Evolutionary conservation across 2,797 vertebrate genomes (phyloP), one percentile per base, ranked within the genome.

Genomic region (Arremon aurantiirostris): DNA sequence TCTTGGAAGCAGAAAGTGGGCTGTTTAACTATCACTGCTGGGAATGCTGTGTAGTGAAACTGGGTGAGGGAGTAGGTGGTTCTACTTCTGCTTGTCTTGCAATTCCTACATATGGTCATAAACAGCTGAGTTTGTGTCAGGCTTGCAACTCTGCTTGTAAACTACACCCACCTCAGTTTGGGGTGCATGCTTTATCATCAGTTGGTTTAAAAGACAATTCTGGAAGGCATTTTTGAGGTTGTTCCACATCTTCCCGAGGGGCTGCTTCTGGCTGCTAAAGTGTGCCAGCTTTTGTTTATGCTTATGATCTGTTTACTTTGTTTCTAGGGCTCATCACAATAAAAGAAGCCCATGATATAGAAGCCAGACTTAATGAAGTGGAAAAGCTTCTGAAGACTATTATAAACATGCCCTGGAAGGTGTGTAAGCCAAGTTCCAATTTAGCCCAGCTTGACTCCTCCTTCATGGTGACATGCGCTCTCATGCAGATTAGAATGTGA

Each of bases 401-500:
- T 61, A 99, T 99, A 96, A 98, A 98, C 97, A 99, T 99, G 99
- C 99, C 99, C 1, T 99, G 98, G 96, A 99, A 99, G 98, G 99
- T 99, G 52, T 86, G 98, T 86, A 34, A 82, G 71, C 44, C 55
- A 70, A 85, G 59, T 69, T 85, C 55, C 52, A 59, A 8, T 59
- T 60, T 68, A 79, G 69, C 61, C 57, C 78, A 64, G 69, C 30
- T 53, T 78, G 76, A 39, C 35, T 89, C 55, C 66, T 86, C 47
- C 53, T 73, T 63, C 32, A 9, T 68, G 63, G 79, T 70, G 59
- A 66, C 49, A 27, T 3, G 3, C 39, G 23, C 27, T 49, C n/a
- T 87, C 15, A 23, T 56, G 59, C 63, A 69, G 46, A 71, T 91
- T 68, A 73, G 82, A 63, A 85, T 41, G 27, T 26, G 18, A 23